phyloP scores from a whole-genome alignment of 1,140 invertebrate species.

The Lordiphosa collinella region DNA sequence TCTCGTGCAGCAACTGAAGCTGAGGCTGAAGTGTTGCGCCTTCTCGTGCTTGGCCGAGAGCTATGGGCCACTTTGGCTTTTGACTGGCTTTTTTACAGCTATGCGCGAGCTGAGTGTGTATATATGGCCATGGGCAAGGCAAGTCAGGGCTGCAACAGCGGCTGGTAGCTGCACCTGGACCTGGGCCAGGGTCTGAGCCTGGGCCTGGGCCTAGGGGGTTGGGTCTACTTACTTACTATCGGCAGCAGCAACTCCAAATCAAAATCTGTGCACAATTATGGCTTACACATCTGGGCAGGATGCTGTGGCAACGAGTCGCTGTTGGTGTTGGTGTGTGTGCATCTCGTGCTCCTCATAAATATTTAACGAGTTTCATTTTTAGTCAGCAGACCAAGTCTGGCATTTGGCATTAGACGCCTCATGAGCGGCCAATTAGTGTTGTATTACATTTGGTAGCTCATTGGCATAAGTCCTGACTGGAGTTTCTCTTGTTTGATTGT shows the following conservation, averaged over 20 bases:
- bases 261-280: conserved; percentile 75
- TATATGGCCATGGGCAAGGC: conserved; percentile 67
- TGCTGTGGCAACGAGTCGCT: conserved; percentile 5
- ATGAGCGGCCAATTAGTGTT: conserved; percentile 76
- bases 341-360: conserved; percentile 75
- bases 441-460: conserved; percentile 68
- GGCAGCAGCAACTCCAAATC: conserved; percentile 51
- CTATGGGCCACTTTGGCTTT: conserved; percentile 65
- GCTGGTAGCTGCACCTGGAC: conserved; percentile 32
- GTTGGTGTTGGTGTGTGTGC: conserved; percentile 27
- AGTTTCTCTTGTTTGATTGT: conserved; percentile 24
- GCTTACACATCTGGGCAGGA: conserved; percentile 66
- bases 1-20: conserved; percentile 13
- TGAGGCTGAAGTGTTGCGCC: conserved; percentile 62
- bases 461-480: conserved; percentile 22
- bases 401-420: conserved; percentile 68
- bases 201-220: conserved; percentile 16
- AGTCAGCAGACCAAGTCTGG: conserved; percentile 39
- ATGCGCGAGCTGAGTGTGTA: conserved; percentile 29
- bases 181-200: conserved; percentile 28
- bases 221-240: conserved; percentile 6
- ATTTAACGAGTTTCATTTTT: conserved; percentile 72
- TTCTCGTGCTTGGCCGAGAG: conserved; percentile 70
- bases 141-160: conserved; percentile 25
- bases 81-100: conserved; percentile 63